Evolutionary conservation across 2,797 vertebrate genomes (phyloP).

Genomic region (Mormyrops boulengeri): DNA sequence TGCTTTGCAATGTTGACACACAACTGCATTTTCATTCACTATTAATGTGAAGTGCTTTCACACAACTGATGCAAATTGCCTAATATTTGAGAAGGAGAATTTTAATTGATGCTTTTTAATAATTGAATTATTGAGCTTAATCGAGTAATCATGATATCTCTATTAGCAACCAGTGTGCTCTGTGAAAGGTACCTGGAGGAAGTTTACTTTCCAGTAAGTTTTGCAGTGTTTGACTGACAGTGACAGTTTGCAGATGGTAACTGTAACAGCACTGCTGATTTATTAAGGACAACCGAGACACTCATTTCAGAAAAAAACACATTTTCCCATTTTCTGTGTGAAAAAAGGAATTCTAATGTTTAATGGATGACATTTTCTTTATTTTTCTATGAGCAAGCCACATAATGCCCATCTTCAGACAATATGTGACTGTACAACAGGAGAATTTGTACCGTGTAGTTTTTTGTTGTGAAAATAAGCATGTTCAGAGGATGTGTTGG

Average conservation of each 20-base stretch:
- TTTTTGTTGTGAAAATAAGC: background rate
- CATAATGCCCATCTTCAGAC: background rate
- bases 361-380: background rate
- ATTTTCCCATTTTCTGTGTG: background rate
- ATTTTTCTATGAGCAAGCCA: background rate
- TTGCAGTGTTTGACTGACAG: background rate
- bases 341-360: background rate
- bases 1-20: too few species aligned
- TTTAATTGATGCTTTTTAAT: too few species aligned
- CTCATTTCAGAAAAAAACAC: background rate
- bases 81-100: too few species aligned
- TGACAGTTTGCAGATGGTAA: background rate
- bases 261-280: background rate
- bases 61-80: too few species aligned
- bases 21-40: too few species aligned
- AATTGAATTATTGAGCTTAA: too few species aligned
- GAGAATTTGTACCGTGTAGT: background rate
- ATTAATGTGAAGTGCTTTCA: too few species aligned
- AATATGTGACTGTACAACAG: background rate
- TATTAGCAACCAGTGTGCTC: background rate
- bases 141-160: too few species aligned
- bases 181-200: background rate
- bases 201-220: background rate
- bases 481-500: background rate
- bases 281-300: background rate